These are phyloP conservation scores for Himantopus leucocephalus DNA, from an alignment of 2,113 vertebrate genomes.

Conservation along the genomic window DNA sequence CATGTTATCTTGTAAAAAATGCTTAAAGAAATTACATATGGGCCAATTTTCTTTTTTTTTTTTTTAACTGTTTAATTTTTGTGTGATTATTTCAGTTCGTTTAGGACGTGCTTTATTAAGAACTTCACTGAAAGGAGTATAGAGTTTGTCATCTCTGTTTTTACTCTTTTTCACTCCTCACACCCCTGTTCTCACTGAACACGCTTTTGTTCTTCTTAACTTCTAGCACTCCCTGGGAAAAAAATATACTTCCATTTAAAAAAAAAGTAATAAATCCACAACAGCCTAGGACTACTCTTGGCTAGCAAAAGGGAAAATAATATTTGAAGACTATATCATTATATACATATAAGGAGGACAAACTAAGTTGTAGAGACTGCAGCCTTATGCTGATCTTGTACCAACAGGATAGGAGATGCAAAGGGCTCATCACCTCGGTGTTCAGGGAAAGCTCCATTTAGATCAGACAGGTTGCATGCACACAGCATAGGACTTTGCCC, in stretches of 20 bases:
- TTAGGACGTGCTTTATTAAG: neutral
- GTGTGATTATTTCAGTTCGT: neutral
- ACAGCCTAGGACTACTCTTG: neutral
- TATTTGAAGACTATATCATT: neutral
- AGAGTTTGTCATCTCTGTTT: neutral
- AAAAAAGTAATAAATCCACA: neutral
- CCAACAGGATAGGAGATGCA: neutral
- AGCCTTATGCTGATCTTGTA: neutral
- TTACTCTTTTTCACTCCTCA: neutral
- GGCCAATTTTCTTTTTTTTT: neutral
- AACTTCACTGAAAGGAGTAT: neutral
- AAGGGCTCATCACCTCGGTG: rapidly evolving
- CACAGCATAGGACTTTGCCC: neutral
- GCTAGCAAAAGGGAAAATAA: neutral
- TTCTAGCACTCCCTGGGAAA: neutral
- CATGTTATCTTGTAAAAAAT: neutral
- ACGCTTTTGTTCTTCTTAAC: neutral
- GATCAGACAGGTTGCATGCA: neutral
- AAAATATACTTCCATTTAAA: neutral
- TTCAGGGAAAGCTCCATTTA: neutral
- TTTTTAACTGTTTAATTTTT: neutral
- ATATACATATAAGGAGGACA: neutral
- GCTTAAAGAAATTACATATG: neutral
- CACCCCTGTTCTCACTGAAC: neutral
- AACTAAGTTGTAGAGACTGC: neutral